Evolutionary conservation across 2,113 vertebrate species (phyloP).

Genomic region (Fregetta grallaria): DNA sequence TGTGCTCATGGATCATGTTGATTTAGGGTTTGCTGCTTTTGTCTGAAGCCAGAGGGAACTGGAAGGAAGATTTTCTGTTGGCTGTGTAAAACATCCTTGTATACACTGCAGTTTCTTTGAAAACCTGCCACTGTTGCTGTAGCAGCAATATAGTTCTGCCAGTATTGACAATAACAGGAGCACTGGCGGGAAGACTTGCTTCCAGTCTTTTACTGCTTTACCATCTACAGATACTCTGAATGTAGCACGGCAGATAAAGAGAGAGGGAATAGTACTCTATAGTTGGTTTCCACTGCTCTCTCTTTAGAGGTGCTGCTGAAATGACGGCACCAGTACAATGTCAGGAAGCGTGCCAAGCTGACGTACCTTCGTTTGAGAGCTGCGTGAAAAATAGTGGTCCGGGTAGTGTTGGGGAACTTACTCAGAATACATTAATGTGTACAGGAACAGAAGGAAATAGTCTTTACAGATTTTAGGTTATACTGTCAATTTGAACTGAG

Average conservation of each 20-base stretch:
- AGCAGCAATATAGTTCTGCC: constrained; percentile 15
- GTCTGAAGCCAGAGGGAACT: constrained; percentile 54
- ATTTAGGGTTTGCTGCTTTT: constrained; percentile 45
- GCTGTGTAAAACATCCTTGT: constrained; percentile 56
- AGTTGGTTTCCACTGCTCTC: not conserved
- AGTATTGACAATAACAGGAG: constrained; percentile 6
- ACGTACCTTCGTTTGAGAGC: not conserved
- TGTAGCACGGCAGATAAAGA: not conserved
- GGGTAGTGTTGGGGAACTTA: not conserved
- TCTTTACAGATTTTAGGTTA: not conserved
- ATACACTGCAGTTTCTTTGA: constrained; percentile 49
- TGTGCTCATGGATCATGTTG: not conserved
- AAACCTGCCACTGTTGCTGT: constrained; percentile 63
- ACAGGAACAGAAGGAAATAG: not conserved
- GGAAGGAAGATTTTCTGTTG: constrained; percentile 63
- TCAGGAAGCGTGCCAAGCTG: not conserved
- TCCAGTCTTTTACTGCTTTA: not conserved
- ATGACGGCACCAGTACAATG: fast-evolving
- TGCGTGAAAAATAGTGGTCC: not conserved
- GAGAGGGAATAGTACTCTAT: not conserved
- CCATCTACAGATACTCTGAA: fast-evolving
- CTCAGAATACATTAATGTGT: fast-evolving
- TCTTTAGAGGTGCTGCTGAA: not conserved
- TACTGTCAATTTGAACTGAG: not conserved
- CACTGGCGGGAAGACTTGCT: not conserved